A percentile compares a stretch with the other conserved stretches of the same genome.
Conservation (phyloP, 2,113 vertebrate genomes). For the Eudyptes chrysolophus region DNA sequence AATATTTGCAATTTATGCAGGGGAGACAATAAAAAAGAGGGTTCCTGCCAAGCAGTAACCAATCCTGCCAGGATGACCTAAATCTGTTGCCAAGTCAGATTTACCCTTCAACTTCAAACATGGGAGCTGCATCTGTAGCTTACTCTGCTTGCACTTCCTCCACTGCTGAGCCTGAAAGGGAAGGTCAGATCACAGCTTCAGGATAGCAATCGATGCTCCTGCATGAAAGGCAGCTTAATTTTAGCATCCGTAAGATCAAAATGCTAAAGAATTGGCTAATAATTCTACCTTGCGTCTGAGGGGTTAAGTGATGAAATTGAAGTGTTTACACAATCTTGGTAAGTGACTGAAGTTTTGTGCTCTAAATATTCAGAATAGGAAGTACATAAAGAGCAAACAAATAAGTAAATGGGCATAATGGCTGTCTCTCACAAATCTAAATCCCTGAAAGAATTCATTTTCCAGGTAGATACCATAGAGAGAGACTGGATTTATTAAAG, state of each 20-base stretch:
- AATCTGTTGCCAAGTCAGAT: conserved; percentile 45
- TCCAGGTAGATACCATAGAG: background rate
- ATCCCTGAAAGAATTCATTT: background rate
- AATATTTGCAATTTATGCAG: conserved; percentile 46
- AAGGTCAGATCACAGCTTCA: conserved; percentile 11
- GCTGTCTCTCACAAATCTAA: background rate
- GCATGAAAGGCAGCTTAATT: background rate
- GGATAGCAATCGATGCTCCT: background rate
- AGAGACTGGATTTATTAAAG: background rate
- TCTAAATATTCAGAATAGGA: background rate
- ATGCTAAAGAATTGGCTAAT: background rate
- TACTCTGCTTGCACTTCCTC: background rate
- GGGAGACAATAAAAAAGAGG: conserved; percentile 10
- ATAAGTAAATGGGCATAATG: background rate
- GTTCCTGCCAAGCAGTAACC: conserved; percentile 40
- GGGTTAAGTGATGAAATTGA: background rate
- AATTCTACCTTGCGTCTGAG: background rate
- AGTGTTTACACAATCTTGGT: background rate
- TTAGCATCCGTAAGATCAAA: background rate
- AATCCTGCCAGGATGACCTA: conserved; percentile 7
- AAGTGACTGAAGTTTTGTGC: background rate
- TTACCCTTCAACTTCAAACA: conserved; percentile 44
- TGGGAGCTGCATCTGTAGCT: background rate
- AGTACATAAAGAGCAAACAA: background rate
- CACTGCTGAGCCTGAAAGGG: conserved; percentile 19